Evolutionary conservation across 1,140 invertebrate genomes (phyloP), one percentile per base, ranked within the genome.

Genomic region (Drosophila mayri): DNA sequence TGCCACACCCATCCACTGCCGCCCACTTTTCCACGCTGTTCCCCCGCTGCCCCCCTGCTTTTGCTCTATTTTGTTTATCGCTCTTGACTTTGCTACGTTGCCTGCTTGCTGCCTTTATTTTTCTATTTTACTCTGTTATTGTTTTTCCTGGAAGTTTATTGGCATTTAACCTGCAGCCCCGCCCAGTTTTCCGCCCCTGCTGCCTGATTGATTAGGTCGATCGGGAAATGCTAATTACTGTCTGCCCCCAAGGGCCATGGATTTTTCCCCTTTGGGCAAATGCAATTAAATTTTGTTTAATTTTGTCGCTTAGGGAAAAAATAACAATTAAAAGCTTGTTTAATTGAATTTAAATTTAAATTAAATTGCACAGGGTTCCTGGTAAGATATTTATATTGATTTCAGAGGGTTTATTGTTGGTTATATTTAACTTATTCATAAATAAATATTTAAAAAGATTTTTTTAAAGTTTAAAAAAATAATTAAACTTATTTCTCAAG

Each of bases 181-280:
- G 52, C 66, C 54, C 64, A 9, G 30, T 38, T 14, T 10, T 30
- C 25, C 41, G 22, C 30, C 61, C 41, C 25, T 20, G 12, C 58
- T 25, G 38, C 55, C 54, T 72, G 70, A 72, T 72, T 72, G 70
- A 72, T 66, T 64, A 76, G 40, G 77, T 76, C 85, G 83, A 88
- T 88, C 87, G 80, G 67, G 66, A 85, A 90, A 90, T 88, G 85
- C 85, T 90, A 88, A 90, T 88, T 90, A 79, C 55, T 70, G 74
- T 61, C 74, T 65, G 61, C 22, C 68, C 68, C 47, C 37, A 25
- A 32, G 65, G 41, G 28, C 50, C n/a, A 58, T 49, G 50, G 32
- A 58, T 37, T 68, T 70, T 4, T 47, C 35, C 52, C 32, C 38
- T 40, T 60, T 38, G 30, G 20, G 41, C 0, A 60, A 72, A 59